These are phyloP conservation scores for Liparis tanakae DNA, from an alignment of 2,797 vertebrate genomes.

Conservation along the genomic window DNA sequence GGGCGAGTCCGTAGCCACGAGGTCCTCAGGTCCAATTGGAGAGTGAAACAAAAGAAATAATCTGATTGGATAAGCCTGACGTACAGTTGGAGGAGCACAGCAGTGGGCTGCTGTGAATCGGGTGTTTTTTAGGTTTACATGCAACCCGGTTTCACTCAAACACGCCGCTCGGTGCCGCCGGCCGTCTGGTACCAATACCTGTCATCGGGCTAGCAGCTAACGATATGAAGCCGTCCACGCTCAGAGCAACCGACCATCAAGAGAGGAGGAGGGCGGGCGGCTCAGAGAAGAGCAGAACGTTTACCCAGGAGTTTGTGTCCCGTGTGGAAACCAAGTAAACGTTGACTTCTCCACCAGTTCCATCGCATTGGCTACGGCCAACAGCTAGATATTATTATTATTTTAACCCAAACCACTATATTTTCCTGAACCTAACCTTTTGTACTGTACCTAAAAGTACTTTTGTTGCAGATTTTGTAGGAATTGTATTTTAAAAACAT, in stretches of 20 bases:
- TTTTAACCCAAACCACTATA: background rate
- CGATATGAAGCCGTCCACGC: background rate
- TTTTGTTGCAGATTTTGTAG: background rate
- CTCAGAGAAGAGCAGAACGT: background rate
- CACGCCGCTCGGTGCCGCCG: background rate
- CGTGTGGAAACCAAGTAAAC: background rate
- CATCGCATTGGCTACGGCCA: too few relatives aligned
- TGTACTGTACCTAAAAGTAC: background rate
- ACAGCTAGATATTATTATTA: background rate
- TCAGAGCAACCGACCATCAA: background rate
- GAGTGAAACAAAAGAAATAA: slow-evolving; percentile 8
- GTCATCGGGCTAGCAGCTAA: background rate
- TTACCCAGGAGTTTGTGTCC: too few relatives aligned
- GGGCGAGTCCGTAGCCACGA: slow-evolving; percentile 24
- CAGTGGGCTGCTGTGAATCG: slow-evolving; percentile 1
- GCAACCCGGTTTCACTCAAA: background rate
- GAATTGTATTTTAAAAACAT: background rate
- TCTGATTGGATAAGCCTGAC: background rate
- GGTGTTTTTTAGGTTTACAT: background rate
- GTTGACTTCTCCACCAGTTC: background rate
- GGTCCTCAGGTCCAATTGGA: slow-evolving; percentile 10
- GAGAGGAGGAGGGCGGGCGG: background rate
- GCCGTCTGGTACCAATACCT: background rate
- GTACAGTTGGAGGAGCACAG: background rate
- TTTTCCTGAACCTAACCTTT: background rate